Evolutionary conservation across 1,140 invertebrate genomes (phyloP).

Genomic region (Homalodisca vitripennis): DNA sequence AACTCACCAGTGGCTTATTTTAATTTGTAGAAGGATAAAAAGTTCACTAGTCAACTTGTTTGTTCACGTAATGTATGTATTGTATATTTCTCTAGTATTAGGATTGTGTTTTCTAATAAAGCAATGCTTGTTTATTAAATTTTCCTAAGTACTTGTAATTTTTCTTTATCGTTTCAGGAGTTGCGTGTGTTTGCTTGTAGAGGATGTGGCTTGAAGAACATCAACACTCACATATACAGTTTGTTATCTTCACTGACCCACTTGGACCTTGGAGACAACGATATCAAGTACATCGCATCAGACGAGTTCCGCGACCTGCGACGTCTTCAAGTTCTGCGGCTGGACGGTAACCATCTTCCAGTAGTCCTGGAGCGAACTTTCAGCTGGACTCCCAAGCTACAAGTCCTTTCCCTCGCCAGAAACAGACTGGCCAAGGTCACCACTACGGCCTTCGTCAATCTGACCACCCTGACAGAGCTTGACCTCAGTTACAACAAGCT

Average conservation of each 20-base stretch:
- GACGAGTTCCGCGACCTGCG: constrained; percentile 71
- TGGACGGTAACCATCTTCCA: constrained; percentile 76
- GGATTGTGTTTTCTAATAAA: neutral
- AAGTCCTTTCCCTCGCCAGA: constrained; percentile 58
- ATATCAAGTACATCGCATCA: constrained; percentile 70
- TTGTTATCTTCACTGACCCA: constrained; percentile 64
- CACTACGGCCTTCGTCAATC: constrained; percentile 65
- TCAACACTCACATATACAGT: constrained; percentile 75
- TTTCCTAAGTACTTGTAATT: neutral
- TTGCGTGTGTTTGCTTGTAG: constrained; percentile 66
- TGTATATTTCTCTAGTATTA: neutral
- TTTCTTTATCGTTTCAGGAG: constrained; percentile 51
- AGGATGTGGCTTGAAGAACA: constrained; percentile 63
- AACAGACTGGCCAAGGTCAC: constrained; percentile 73
- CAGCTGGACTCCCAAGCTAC: constrained; percentile 47
- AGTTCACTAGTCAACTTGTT: too few species aligned
- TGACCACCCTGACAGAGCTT: constrained; percentile 61
- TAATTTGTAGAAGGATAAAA: too few species aligned
- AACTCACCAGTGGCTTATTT: too few species aligned
- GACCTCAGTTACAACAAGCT: constrained; percentile 75
- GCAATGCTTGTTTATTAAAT: neutral
- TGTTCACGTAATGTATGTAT: neutral
- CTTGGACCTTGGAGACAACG: constrained; percentile 74
- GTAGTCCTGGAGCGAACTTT: constrained; percentile 73
- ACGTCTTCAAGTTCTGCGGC: constrained; percentile 61